Percentiles rank a stretch among this genome's conserved stretches.
Evolutionary conservation across 2,888 invertebrate genomes (phyloP).

Genomic region (Coremacera marginata): DNA sequence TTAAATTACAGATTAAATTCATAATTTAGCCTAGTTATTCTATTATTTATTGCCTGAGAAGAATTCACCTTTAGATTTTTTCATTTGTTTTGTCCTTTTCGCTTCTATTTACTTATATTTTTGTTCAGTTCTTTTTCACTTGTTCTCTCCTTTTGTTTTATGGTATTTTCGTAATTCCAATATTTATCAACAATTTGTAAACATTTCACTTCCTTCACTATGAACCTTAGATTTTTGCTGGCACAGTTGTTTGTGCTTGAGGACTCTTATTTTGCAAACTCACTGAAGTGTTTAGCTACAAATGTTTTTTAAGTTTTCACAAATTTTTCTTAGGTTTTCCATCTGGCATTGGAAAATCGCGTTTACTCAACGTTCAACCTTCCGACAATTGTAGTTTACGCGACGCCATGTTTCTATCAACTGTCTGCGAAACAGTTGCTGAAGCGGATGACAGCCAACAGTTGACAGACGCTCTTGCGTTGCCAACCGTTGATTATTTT

Average conservation of each 20-base stretch:
- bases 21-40: background rate
- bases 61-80: background rate
- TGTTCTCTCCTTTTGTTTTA: conserved; percentile 1
- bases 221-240: background rate
- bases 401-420: conserved; percentile 44
- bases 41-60: background rate
- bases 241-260: background rate
- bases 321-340: background rate
- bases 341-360: background rate
- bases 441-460: background rate
- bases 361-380: background rate
- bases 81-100: background rate
- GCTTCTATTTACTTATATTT: background rate
- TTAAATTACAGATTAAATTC: background rate
- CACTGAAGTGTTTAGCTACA: background rate
- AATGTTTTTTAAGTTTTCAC: background rate
- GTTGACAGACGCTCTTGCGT: background rate
- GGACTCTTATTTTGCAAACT: background rate
- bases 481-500: conserved; percentile 9
- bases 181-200: conserved; percentile 34
- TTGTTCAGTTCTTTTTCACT: conserved; percentile 8
- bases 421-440: conserved; percentile 28
- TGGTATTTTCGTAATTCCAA: conserved; percentile 23
- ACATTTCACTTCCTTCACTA: conserved; percentile 24
- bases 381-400: conserved; percentile 31